Percentiles rank a stretch among this genome's conserved stretches.
These are phyloP conservation scores for Protosalanx chinensis DNA, from an alignment of 2,797 vertebrate species.

Conservation along the genomic window DNA sequence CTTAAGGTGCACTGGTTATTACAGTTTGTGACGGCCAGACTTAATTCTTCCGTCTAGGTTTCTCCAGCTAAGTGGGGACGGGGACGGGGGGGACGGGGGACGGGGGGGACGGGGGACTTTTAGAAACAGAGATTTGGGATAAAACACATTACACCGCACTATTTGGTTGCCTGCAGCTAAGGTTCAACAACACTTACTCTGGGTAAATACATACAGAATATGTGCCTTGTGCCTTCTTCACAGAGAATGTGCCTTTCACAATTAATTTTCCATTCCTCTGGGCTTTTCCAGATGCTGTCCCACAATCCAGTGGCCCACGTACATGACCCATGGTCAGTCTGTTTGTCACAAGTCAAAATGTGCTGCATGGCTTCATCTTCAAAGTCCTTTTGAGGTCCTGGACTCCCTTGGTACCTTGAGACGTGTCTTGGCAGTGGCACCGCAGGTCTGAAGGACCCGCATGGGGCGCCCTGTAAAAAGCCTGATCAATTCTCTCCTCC, in stretches of 20 bases:
- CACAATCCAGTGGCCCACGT: no score
- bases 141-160: neutral
- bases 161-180: neutral
- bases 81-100: no score
- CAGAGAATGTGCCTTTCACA: no score
- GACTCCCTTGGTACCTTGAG: neutral
- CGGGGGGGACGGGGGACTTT: neutral
- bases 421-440: neutral
- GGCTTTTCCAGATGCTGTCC: no score
- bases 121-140: neutral
- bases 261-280: no score
- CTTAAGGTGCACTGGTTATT: conserved; percentile 35
- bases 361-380: neutral
- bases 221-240: no score
- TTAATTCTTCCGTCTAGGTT: conserved; percentile 6
- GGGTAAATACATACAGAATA: neutral
- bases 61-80: no score
- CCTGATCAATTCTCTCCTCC: conserved; percentile 42
- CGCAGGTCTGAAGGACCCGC: conserved; percentile 16
- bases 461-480: conserved; percentile 42
- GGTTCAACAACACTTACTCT: neutral
- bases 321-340: no score
- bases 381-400: conserved; percentile 1
- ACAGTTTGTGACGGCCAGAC: conserved; percentile 42
- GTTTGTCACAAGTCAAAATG: no score